A percentile compares a stretch with the other conserved stretches of the same genome.
These are phyloP conservation scores for Numida meleagris DNA, from an alignment of 2,113 vertebrate species.

Conservation along the genomic window DNA sequence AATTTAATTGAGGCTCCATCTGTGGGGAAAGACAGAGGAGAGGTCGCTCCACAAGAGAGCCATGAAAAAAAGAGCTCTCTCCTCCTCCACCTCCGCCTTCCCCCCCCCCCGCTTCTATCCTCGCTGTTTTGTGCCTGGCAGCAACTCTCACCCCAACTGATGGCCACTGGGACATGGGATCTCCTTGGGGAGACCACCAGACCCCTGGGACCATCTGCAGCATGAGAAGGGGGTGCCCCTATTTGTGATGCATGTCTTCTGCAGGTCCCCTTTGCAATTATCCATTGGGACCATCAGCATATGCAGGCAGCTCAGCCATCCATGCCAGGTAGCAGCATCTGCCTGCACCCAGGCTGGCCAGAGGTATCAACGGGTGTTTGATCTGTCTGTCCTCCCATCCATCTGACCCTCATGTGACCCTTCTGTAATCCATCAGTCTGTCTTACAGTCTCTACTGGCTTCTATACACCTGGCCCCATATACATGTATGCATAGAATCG, in stretches of 20 bases:
- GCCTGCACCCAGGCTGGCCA: rapidly evolving
- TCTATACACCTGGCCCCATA: background rate
- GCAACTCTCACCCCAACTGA: background rate
- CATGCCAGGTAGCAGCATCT: background rate
- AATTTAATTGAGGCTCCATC: conserved; percentile 77
- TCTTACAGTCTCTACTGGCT: background rate
- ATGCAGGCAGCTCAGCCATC: background rate
- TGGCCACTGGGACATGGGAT: background rate
- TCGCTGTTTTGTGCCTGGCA: background rate
- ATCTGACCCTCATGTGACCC: rapidly evolving
- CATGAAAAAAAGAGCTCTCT: background rate
- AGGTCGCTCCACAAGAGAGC: conserved; percentile 60
- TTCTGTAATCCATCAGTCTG: background rate
- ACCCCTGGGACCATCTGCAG: rapidly evolving
- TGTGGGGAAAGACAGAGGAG: conserved; percentile 48
- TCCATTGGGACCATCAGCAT: background rate
- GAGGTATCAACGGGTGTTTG: rapidly evolving
- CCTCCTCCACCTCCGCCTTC: background rate
- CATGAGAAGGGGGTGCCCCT: rapidly evolving
- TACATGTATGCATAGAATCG: too few species aligned
- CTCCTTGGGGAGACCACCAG: too few species aligned
- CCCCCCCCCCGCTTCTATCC: too few species aligned
- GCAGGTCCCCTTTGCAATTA: background rate
- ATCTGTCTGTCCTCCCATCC: background rate
- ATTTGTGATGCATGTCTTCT: background rate